Evolutionary conservation across 2,113 vertebrate species (phyloP), one percentile per base, ranked within the genome.

Genomic region (Gorsachius goisagi): DNA sequence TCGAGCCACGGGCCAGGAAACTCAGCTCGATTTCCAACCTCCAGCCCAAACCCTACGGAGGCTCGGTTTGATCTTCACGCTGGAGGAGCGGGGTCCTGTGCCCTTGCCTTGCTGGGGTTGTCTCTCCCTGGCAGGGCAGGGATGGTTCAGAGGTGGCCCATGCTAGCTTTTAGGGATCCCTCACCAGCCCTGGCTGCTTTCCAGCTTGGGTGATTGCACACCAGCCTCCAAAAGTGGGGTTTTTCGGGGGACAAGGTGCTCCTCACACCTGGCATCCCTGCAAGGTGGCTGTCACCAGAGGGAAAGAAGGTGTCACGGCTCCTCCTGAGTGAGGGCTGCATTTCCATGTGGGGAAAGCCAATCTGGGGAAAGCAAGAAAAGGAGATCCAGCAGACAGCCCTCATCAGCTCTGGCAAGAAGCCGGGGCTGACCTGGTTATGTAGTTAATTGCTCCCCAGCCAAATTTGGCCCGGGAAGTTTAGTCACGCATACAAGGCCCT

Each of bases 331-430:
- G 1, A 71, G 26, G 56, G 39, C 11, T n/a, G n/a, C n/a, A n/a
- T n/a, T 59, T 78, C 39, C 32, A 21, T 0, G 1, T 0, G 7
- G 23, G 22, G 11, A 91, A 58, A 52, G 8, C 5, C 0, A 0
- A 35, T 23, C 12, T 16, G 14, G 41, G 63, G 19, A 20, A 75
- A 60, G 24, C 11, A 50, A 55, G 12, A 32, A 52, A 58, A 86
- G 9, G 4, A 50, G 2, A 41, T 82, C 30, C 23, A 50, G 45
- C 33, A 73, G 69, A 23, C 32, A 62, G 9, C 33, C 27, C 27
- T 52, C 3, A 0, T 30, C 62, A 75, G 23, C 44, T 63, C 44
- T 44, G 15, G 33, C 14, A 30, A 41, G 23, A 52, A n/a, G 81
- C 27, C 3, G 32, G 39, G 22, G 32, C 9, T 82, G 77, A 82